These are phyloP conservation scores for Potamarius usumacintae DNA, from an alignment of 2,113 vertebrate species.

Conservation along the genomic window DNA sequence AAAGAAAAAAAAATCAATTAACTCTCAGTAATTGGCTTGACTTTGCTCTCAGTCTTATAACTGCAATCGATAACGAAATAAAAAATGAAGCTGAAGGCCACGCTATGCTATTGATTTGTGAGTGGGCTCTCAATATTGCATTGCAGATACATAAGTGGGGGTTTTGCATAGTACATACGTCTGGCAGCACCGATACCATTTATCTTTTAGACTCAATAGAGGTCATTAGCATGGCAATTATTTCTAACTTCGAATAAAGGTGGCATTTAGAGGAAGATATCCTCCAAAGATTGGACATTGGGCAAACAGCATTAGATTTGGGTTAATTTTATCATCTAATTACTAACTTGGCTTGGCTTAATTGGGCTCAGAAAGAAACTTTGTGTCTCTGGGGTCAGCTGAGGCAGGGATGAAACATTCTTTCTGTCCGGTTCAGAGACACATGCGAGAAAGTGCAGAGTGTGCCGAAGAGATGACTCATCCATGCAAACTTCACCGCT, in stretches of 20 bases:
- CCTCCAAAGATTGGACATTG: conserved; percentile 13
- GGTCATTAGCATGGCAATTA: conserved; percentile 35
- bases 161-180: conserved; percentile 65
- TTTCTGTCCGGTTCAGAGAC: conserved; percentile 19
- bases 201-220: not conserved
- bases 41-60: conserved; percentile 70
- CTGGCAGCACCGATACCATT: conserved; percentile 53
- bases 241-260: conserved; percentile 30
- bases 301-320: not conserved
- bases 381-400: not conserved
- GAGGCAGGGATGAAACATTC: not conserved
- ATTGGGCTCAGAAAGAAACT: not conserved
- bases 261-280: conserved; percentile 15
- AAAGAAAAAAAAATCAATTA: conserved; percentile 71
- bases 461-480: conserved; percentile 60
- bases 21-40: conserved; percentile 74
- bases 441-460: conserved; percentile 12
- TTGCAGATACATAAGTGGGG: conserved; percentile 65
- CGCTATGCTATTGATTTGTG: conserved; percentile 69
- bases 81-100: conserved; percentile 76
- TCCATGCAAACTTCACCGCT: not conserved
- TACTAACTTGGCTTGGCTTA: conserved; percentile 13
- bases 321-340: conserved; percentile 23
- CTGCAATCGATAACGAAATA: conserved; percentile 73
- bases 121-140: conserved; percentile 57